Evolutionary conservation across 2,113 vertebrate species (phyloP).

Genomic region (Indicator indicator): DNA sequence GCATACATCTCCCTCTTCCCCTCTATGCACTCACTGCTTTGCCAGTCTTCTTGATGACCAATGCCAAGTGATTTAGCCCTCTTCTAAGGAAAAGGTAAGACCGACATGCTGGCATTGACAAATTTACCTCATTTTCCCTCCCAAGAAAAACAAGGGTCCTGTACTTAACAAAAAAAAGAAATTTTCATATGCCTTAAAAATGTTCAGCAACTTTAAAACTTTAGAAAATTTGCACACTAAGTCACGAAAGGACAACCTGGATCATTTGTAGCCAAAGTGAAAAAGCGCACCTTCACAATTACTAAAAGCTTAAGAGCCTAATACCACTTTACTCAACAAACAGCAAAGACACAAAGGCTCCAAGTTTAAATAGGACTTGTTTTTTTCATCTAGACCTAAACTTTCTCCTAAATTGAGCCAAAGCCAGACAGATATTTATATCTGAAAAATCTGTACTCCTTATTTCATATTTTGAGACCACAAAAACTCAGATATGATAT

Average conservation of each 20-base stretch:
- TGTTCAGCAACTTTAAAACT: background rate
- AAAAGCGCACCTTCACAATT: background rate
- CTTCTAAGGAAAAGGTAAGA: background rate
- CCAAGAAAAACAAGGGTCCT: no score
- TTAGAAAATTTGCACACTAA: background rate
- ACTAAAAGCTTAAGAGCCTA: background rate
- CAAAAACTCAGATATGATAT: background rate
- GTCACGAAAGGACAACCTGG: background rate
- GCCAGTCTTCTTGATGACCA: background rate
- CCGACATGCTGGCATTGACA: no score
- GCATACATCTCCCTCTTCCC: background rate
- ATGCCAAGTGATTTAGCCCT: background rate
- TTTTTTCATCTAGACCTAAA: background rate
- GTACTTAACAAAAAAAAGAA: no score
- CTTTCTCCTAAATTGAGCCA: background rate
- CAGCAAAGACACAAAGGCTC: background rate
- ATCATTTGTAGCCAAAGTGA: background rate
- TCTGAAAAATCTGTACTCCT: background rate
- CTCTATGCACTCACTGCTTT: background rate
- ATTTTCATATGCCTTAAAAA: background rate
- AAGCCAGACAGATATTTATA: background rate
- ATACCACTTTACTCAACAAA: background rate
- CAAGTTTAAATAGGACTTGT: background rate
- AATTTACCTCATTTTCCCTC: no score
- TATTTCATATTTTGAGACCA: background rate